Evolutionary conservation across 2,888 invertebrate species (phyloP), one percentile per base, ranked within the genome.

Genomic region (Drosophila fulvimacula): DNA sequence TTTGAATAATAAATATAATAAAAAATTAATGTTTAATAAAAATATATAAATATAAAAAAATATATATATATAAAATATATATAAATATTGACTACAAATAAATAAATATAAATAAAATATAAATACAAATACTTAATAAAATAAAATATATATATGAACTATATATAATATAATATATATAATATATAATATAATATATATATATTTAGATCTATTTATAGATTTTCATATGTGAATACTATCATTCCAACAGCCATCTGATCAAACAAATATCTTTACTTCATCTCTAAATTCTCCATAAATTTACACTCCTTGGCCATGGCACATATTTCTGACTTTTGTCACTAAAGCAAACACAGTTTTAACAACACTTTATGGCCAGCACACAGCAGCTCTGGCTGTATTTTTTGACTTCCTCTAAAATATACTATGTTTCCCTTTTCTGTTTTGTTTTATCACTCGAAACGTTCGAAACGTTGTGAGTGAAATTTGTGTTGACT

Each of bases 401-500:
- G n/a, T 30, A 41, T 46, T 46, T 65, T n/a, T 36, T n/a, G 19
- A 13, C 36, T 58, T 32, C 5, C 59, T 48, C 24, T 13, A 39
- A 57, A 62, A 66, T 76, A 63, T 74, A 65, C 48, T 55, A 58
- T 64, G 65, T 52, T 59, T 53, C 49, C 36, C 76, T 69, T 79
- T 63, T 79, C 30, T 62, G 21, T 68, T 81, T 78, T 49, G 69
- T 51, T 71, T 69, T 69, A 79, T 60, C 61, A 65, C 63, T 66
- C 69, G 72, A 56, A 58, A 49, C 56, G 17, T 41, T 41, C 71
- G 82, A 62, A 77, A 38, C 49, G 60, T 9, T 65, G 73, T 67
- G 63, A 73, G 61, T 59, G 27, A 76, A 81, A 81, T 70, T 80
- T 85, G 82, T 88, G 86, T 83, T 79, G 86, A 82, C 83, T 76